These are phyloP conservation scores for Drosophila tsacasi DNA, from an alignment of 1,140 invertebrate genomes.

Conservation along the genomic window DNA sequence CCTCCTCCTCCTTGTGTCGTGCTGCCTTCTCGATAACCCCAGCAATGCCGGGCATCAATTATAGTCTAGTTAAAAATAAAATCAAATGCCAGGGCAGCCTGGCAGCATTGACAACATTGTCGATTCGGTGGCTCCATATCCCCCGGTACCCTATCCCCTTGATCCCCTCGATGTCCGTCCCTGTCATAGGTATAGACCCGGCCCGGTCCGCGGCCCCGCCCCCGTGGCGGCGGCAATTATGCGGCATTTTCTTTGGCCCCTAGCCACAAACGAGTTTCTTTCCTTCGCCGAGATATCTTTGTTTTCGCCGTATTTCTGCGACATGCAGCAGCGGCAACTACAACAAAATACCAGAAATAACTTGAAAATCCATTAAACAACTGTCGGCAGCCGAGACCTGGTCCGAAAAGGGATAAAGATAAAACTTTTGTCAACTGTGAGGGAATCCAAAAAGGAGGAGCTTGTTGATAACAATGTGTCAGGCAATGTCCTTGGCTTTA, in stretches of 20 bases:
- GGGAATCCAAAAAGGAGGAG: not conserved
- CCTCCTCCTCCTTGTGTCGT: too few relatives aligned
- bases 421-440: slow-evolving; percentile 69
- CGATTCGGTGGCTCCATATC: slow-evolving; percentile 66
- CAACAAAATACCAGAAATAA: slow-evolving; percentile 83
- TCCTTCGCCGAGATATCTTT: slow-evolving; percentile 68
- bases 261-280: slow-evolving; percentile 73
- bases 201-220: slow-evolving; percentile 6
- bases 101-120: slow-evolving; percentile 80
- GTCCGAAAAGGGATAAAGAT: slow-evolving; percentile 67
- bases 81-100: slow-evolving; percentile 73
- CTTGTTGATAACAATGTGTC: slow-evolving; percentile 78
- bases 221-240: slow-evolving; percentile 73
- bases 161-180: slow-evolving; percentile 2
- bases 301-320: slow-evolving; percentile 56
- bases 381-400: slow-evolving; percentile 31
- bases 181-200: not conserved
- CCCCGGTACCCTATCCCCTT: not conserved
- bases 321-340: slow-evolving; percentile 67
- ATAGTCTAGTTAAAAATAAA: slow-evolving; percentile 79
- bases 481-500: slow-evolving; percentile 72
- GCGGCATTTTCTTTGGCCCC: slow-evolving; percentile 77
- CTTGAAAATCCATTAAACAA: slow-evolving; percentile 82
- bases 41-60: slow-evolving; percentile 60
- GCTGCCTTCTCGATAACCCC: slow-evolving; percentile 37